Evolutionary conservation across 2,113 vertebrate species (phyloP).

Genomic region (Anoura caudifer): DNA sequence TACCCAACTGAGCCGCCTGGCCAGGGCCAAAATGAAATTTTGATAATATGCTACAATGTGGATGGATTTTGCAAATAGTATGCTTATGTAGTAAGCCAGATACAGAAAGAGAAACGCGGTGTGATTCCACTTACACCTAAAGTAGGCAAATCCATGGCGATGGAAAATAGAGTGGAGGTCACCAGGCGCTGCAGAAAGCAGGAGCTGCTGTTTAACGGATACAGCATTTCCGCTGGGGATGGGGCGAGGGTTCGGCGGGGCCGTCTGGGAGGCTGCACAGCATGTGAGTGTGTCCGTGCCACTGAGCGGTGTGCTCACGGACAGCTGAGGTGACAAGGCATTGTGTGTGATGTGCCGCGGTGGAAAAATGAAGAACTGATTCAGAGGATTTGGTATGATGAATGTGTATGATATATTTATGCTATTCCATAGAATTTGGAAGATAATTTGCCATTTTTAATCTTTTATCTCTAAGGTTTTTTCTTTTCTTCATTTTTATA

Average conservation of each 20-base stretch:
- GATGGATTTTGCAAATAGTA: not conserved
- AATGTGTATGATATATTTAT: not conserved
- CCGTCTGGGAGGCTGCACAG: fast-evolving
- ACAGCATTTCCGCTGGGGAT: too few species aligned
- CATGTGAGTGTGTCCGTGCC: not conserved
- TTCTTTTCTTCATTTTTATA: not conserved
- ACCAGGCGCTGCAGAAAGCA: not conserved
- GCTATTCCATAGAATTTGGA: not conserved
- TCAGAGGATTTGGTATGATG: not conserved
- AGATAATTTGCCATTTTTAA: not conserved
- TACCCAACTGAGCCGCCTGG: too few species aligned
- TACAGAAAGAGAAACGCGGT: fast-evolving
- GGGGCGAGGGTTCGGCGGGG: not conserved
- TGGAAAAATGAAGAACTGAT: not conserved
- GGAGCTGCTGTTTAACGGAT: fast-evolving
- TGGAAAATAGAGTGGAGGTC: not conserved
- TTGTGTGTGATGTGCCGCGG: not conserved
- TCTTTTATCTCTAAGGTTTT: not conserved
- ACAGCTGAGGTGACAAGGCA: fast-evolving
- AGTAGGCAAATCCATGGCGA: fast-evolving
- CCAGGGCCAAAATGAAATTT: not conserved
- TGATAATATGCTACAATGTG: fast-evolving
- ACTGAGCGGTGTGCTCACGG: fast-evolving
- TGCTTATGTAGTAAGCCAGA: not conserved
- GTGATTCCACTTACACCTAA: fast-evolving